phyloP scores from a whole-genome alignment of 2,888 invertebrate species.

The Cerceris ruficornis region DNA sequence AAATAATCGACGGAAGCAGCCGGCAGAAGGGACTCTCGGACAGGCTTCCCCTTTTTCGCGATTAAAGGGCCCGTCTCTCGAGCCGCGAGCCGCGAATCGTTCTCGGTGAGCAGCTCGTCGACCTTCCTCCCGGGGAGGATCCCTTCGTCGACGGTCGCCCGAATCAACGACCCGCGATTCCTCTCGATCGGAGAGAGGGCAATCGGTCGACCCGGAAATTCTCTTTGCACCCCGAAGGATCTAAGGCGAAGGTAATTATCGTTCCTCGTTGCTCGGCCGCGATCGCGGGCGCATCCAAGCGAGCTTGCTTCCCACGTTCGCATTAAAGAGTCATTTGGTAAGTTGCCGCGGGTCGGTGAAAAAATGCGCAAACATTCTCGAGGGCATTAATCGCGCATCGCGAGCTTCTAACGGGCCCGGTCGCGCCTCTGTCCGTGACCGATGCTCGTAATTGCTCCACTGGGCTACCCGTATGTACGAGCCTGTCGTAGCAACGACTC shows the following conservation, averaged over 20 bases:
- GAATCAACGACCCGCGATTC: too few species aligned
- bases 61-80: slow-evolving; percentile 8
- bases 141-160: neutral
- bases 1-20: slow-evolving; percentile 42
- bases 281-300: too few species aligned
- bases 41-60: slow-evolving; percentile 4
- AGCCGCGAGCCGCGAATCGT: neutral
- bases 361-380: neutral
- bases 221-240: too few species aligned
- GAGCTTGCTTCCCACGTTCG: too few species aligned
- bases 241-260: too few species aligned
- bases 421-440: slow-evolving; percentile 20
- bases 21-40: neutral
- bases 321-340: too few species aligned
- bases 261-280: too few species aligned
- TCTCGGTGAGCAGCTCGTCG: neutral
- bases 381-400: neutral
- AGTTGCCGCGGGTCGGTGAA: neutral
- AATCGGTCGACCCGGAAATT: too few species aligned
- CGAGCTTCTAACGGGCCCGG: slow-evolving; percentile 42
- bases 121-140: too few species aligned
- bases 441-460: slow-evolving; percentile 34
- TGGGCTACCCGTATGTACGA: slow-evolving; percentile 9
- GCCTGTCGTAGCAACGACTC: slow-evolving; percentile 50
- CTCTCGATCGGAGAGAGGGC: too few species aligned